Conservation (phyloP, 2,888 invertebrate species). For the Conops quadrifasciatus region DNA sequence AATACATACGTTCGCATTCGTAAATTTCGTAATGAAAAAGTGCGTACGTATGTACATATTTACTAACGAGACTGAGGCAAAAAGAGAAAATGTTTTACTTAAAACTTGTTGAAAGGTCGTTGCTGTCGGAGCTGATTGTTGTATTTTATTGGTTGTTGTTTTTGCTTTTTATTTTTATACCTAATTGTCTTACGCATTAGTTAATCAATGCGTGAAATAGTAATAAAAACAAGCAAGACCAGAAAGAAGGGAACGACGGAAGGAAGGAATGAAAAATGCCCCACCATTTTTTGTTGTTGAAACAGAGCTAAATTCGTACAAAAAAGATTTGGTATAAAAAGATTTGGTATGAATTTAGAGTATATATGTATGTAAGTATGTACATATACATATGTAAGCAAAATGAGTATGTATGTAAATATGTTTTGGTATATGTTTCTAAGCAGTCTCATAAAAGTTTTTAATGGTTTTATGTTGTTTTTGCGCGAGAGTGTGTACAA, state of each 20-base stretch:
- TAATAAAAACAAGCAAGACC: not conserved
- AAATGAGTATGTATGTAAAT: constrained; percentile 8
- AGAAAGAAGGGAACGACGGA: too few relatives aligned
- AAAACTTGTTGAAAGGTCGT: too few relatives aligned
- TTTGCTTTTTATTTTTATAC: constrained; percentile 5
- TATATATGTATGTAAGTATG: not conserved
- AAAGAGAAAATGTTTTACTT: too few relatives aligned
- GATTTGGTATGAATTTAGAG: not conserved
- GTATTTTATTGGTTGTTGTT: too few relatives aligned
- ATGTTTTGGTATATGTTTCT: not conserved
- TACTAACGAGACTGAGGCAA: not conserved
- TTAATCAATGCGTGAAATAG: constrained; percentile 8
- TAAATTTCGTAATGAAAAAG: too few relatives aligned
- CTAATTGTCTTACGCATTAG: not conserved
- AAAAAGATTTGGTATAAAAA: not conserved
- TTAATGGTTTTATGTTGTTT: constrained; percentile 21
- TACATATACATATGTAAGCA: constrained; percentile 9
- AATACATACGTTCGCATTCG: not conserved
- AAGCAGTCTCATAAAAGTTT: constrained; percentile 16
- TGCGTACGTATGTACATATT: not conserved
- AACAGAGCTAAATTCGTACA: not conserved
- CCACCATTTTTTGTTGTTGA: not conserved
- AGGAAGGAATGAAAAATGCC: too few relatives aligned
- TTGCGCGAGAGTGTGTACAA: not conserved
- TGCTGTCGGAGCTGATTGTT: not conserved